A percentile compares a stretch with the other conserved stretches of the same genome.
phyloP scores from a whole-genome alignment of 2,888 invertebrate species.

The Zygaena filipendulae region DNA sequence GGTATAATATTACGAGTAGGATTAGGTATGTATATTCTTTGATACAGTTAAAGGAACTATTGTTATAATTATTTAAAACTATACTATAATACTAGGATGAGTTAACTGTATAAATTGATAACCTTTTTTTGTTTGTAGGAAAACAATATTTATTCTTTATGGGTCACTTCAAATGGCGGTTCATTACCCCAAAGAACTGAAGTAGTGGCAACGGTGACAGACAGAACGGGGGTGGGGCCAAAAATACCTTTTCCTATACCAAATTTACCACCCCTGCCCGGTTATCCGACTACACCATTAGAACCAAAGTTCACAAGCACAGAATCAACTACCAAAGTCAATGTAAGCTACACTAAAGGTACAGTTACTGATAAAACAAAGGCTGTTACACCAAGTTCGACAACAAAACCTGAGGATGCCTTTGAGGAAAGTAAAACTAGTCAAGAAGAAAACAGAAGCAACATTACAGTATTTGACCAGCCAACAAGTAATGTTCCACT shows the following conservation, averaged over 20 bases:
- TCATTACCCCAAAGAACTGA: conserved; percentile 50
- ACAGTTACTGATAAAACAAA: conserved; percentile 31
- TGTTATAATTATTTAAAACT: too few species aligned
- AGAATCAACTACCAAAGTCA: conserved; percentile 7
- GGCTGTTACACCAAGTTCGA: conserved; percentile 29
- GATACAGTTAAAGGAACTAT: too few species aligned
- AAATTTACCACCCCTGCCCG: conserved; percentile 33
- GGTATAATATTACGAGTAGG: too few species aligned
- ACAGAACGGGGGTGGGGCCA: conserved; percentile 33
- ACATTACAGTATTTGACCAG: conserved; percentile 36
- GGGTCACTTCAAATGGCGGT: conserved; percentile 49
- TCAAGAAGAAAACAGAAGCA: conserved; percentile 27
- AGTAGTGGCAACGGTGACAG: conserved; percentile 46
- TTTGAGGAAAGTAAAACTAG: conserved; percentile 25
- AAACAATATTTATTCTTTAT: conserved; percentile 48
- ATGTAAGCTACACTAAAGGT: conserved; percentile 39
- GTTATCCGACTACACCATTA: conserved; percentile 20
- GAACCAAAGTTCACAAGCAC: conserved; percentile 29
- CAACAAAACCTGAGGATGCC: conserved; percentile 30
- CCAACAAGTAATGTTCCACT: conserved; percentile 47
- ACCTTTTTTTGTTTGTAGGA: conserved; percentile 38
- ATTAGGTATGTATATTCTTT: too few species aligned
- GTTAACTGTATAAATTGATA: too few species aligned
- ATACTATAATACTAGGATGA: too few species aligned
- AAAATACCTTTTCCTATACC: conserved; percentile 13